phyloP scores from a whole-genome alignment of 2,797 vertebrate species.

The Petrocephalus sullivani region DNA sequence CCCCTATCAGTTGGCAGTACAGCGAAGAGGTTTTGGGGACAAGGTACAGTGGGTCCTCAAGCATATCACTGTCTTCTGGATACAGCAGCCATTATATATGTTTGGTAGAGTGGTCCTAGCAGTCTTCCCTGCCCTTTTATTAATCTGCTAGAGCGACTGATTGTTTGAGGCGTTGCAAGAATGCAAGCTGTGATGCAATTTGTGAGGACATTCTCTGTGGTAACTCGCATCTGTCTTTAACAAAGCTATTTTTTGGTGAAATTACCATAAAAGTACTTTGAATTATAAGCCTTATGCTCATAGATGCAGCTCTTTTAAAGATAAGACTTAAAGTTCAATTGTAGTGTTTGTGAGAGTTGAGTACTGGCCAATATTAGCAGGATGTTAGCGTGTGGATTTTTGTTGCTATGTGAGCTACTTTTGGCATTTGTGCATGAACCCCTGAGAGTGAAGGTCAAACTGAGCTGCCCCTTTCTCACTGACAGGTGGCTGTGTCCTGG shows the following conservation, averaged over 20 bases:
- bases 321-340: not conserved
- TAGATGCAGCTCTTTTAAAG: not conserved
- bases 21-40: not conserved
- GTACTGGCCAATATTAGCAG: not conserved
- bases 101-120: not conserved
- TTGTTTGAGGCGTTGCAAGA: not conserved
- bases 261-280: not conserved
- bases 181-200: not conserved
- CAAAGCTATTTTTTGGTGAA: not conserved
- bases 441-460: not conserved
- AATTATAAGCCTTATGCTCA: not conserved
- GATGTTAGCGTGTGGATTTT: not conserved
- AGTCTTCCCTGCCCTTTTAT: not conserved
- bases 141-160: not conserved
- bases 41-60: not conserved
- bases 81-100: not conserved
- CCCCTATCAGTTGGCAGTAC: not conserved
- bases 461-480: not conserved
- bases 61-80: not conserved
- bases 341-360: not conserved
- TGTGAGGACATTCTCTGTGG: not conserved
- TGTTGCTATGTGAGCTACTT: not conserved
- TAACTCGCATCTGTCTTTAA: not conserved
- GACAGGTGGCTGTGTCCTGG: conserved; percentile 88
- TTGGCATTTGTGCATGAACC: not conserved